Evolutionary conservation across 2,797 vertebrate species (phyloP).

Genomic region (Meriones psammophilus): DNA sequence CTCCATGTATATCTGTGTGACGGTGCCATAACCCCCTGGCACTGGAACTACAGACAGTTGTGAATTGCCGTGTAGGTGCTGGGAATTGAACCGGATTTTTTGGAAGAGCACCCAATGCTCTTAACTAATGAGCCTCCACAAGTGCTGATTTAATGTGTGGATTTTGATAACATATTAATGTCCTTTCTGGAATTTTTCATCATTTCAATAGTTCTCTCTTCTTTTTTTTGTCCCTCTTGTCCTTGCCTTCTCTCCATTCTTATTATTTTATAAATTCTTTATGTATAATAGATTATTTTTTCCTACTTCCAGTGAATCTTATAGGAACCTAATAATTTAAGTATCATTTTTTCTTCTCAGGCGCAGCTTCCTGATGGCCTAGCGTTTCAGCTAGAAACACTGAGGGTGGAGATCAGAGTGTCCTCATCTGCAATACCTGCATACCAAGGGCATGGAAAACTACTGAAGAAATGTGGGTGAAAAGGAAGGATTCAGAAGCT

Average conservation of each 20-base stretch:
- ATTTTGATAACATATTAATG: background rate
- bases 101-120: background rate
- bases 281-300: background rate
- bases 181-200: background rate
- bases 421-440: background rate
- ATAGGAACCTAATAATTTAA: background rate
- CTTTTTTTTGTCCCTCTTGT: background rate
- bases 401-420: background rate
- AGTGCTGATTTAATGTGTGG: background rate
- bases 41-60: background rate
- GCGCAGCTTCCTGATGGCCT: background rate
- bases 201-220: background rate
- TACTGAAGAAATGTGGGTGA: background rate
- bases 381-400: conserved; percentile 18
- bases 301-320: background rate
- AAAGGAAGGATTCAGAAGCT: background rate
- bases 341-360: conserved; percentile 30
- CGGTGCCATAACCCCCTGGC: background rate
- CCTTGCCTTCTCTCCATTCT: background rate
- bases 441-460: background rate
- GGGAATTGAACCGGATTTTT: background rate
- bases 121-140: background rate
- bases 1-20: background rate
- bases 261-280: background rate
- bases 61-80: background rate